Conservation (phyloP, 2,113 vertebrate genomes). For the Onychostruthus taczanowskii region DNA sequence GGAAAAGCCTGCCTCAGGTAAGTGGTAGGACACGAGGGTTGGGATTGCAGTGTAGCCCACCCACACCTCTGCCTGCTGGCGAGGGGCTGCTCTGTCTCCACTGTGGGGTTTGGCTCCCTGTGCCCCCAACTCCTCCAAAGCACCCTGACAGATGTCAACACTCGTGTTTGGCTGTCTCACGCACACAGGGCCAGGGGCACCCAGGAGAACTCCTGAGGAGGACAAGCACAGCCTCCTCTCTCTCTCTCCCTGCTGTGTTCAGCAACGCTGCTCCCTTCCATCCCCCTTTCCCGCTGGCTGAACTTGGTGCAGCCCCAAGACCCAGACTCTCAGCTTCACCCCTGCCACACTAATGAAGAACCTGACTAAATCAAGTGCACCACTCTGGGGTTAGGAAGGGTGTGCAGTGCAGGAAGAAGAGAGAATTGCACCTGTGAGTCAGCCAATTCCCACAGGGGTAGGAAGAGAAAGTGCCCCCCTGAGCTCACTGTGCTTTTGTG, state of each 20-base stretch:
- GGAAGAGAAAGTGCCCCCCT: background rate
- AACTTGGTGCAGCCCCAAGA: background rate
- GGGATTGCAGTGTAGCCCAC: background rate
- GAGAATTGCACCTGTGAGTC: background rate
- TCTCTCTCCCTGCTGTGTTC: background rate
- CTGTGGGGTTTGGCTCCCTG: background rate
- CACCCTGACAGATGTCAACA: background rate
- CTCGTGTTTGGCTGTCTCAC: accelerated
- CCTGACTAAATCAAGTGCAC: background rate
- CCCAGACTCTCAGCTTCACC: background rate
- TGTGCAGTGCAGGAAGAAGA: background rate
- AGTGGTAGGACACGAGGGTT: accelerated
- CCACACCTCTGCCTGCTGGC: background rate
- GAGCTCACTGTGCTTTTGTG: background rate
- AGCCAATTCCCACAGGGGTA: background rate
- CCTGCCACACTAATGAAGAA: background rate
- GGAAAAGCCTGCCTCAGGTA: background rate
- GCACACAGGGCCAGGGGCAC: background rate
- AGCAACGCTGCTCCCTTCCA: accelerated
- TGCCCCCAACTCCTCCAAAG: background rate
- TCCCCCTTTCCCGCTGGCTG: background rate
- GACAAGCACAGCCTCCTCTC: too few relatives aligned
- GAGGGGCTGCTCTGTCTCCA: background rate
- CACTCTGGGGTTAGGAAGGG: background rate
- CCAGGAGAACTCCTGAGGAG: background rate